A percentile compares a stretch with the other conserved stretches of the same genome.
phyloP scores from a whole-genome alignment of 2,888 invertebrate genomes.

The Rhagium mordax region DNA sequence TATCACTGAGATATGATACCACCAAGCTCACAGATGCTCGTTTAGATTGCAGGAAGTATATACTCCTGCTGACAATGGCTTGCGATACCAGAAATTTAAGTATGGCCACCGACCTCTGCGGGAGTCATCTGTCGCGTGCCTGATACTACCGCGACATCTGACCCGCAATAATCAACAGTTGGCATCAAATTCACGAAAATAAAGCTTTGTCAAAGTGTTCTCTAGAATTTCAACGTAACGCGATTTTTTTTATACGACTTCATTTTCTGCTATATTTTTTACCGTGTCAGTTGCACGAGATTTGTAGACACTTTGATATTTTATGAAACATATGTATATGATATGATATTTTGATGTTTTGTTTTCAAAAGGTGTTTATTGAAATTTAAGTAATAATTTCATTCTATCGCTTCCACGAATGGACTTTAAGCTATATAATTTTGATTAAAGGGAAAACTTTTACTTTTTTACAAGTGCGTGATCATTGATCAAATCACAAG shows the following conservation, averaged over 20 bases:
- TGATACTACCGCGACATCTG: constrained; percentile 37
- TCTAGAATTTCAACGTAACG: not conserved
- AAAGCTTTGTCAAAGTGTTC: constrained; percentile 29
- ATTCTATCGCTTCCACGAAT: too few relatives aligned
- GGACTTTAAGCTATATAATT: too few relatives aligned
- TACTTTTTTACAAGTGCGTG: too few relatives aligned
- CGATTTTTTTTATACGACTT: not conserved
- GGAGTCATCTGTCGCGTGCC: constrained; percentile 47
- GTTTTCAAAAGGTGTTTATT: too few relatives aligned
- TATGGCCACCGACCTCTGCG: constrained; percentile 44
- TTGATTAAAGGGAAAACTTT: too few relatives aligned
- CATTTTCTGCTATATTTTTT: too few relatives aligned
- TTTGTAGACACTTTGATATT: too few relatives aligned
- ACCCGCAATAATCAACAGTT: constrained; percentile 37
- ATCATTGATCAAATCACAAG: too few relatives aligned
- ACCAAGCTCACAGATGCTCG: constrained; percentile 4
- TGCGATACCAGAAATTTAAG: constrained; percentile 25
- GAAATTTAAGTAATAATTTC: too few relatives aligned
- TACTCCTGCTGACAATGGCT: constrained; percentile 20
- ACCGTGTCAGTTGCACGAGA: too few relatives aligned
- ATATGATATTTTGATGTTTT: too few relatives aligned
- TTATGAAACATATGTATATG: too few relatives aligned
- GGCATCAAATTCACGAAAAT: constrained; percentile 38
- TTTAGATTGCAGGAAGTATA: constrained; percentile 21
- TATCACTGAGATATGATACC: constrained; percentile 11